Evolutionary conservation across 2,888 invertebrate species (phyloP).

Genomic region (Geotrupes spiniger): DNA sequence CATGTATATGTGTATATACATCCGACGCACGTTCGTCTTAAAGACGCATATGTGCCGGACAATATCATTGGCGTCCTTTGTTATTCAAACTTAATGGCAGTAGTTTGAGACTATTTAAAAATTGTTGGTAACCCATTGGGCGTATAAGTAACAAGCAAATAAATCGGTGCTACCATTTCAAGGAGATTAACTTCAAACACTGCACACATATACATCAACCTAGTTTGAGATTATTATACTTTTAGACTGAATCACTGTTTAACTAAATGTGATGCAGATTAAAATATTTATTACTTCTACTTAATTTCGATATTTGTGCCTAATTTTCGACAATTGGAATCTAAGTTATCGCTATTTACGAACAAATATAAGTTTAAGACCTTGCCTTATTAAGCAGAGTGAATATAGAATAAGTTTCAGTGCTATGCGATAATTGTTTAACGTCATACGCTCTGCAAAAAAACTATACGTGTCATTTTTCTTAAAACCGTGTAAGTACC

Average conservation of each 20-base stretch:
- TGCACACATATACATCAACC: not conserved
- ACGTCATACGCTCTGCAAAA: slow-evolving; percentile 3
- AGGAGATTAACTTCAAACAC: no score
- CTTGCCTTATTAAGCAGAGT: slow-evolving; percentile 23
- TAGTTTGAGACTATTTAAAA: no score
- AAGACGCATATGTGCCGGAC: not conserved
- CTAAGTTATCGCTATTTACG: no score
- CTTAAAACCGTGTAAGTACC: not conserved
- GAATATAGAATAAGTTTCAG: slow-evolving; percentile 17
- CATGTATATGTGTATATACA: not conserved
- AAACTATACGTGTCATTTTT: slow-evolving; percentile 1
- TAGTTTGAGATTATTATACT: not conserved
- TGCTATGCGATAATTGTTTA: slow-evolving; percentile 8
- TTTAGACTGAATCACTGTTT: not conserved
- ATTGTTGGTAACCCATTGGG: no score
- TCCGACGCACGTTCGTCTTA: not conserved
- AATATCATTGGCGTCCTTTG: no score
- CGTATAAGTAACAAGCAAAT: no score
- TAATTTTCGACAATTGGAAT: no score
- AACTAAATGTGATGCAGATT: slow-evolving; percentile 2
- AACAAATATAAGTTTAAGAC: slow-evolving; percentile 9
- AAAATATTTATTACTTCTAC: not conserved
- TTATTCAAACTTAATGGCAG: no score
- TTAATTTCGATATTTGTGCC: not conserved
- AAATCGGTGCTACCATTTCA: no score